Base-by-base conservation (phyloP, 1,140 invertebrate species). In the Lucilia cuprina region DNA sequence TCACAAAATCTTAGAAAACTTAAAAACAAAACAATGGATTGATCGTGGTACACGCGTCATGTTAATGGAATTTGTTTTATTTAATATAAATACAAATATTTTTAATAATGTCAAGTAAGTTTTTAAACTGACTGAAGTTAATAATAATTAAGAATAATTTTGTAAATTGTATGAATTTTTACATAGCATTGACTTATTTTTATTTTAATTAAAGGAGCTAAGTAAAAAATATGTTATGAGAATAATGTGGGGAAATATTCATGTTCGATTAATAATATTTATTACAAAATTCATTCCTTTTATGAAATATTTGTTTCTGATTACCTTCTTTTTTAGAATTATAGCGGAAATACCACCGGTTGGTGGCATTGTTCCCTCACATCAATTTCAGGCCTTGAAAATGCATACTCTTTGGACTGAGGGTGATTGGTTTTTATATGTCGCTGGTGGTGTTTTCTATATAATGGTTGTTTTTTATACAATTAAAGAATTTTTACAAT, bases 331-430 rank as follows among this genome's bases (percentile, higher is more conserved):
- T 83, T 55, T 0, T 17, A 90, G 89, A 84, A 84, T 90, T 0
- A 87, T 90, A n/a, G 89, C 87, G 0, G 89, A 90, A 83, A 86
- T 90, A 17, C 88, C 89, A 0, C 86, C 89, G 0, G 88, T 88
- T 0, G 89, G 89, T 1, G 88, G 89, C 1, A 85, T 90, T 21
- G 83, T 90, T 25, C 87, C 89, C 0, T 87, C 88, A 17, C 55
- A 80, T 8, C 87, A 89, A 19, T 30, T 90, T 19, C 86, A 88
- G 74, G 87, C 88, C 0, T 85, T 90, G 0, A 89, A 88, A 10
- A 49, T 65, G 13, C 7, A 35, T 14, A 35, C 83, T 14, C 25
- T 85, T 9, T 85, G 83, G 83, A 70, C 75, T 5, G 78, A 83
- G 9, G 83, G 74, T 5, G 80, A 82, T 30, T 75, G 70, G 35